Evolutionary conservation across 2,797 vertebrate genomes (phyloP).

Genomic region (Coilia nasus): DNA sequence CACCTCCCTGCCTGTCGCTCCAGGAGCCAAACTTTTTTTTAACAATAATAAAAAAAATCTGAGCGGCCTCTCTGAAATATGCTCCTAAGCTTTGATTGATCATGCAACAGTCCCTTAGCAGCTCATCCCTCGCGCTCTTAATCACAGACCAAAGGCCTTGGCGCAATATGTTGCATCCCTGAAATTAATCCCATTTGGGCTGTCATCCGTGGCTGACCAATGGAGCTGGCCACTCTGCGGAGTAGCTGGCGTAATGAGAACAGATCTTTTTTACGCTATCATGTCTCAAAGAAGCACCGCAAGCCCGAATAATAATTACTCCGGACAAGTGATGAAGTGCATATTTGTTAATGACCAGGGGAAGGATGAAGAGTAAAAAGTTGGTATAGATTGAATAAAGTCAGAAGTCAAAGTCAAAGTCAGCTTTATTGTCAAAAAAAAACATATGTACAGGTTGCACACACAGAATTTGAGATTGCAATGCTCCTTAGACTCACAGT

Average conservation of each 20-base stretch:
- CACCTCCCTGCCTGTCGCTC: neutral
- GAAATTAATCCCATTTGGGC: slow-evolving; percentile 36
- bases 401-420: too few species aligned
- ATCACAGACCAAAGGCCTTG: slow-evolving; percentile 18
- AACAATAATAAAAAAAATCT: too few species aligned
- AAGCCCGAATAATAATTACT: neutral
- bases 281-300: neutral
- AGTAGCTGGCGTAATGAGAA: slow-evolving; percentile 26
- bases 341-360: neutral
- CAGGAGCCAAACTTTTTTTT: neutral
- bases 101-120: neutral
- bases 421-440: too few species aligned
- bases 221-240: slow-evolving; percentile 25
- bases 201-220: neutral
- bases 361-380: neutral
- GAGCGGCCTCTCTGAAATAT: neutral
- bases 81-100: neutral
- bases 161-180: slow-evolving; percentile 5
- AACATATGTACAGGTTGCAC: too few species aligned
- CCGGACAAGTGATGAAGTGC: neutral
- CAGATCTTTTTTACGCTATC: slow-evolving; percentile 6
- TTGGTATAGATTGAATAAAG: neutral
- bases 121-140: slow-evolving; percentile 34
- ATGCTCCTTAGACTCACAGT: too few species aligned
- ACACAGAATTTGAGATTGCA: too few species aligned